Base-by-base conservation (phyloP, 2,113 vertebrate species). In the Rhodinocichla rosea region DNA sequence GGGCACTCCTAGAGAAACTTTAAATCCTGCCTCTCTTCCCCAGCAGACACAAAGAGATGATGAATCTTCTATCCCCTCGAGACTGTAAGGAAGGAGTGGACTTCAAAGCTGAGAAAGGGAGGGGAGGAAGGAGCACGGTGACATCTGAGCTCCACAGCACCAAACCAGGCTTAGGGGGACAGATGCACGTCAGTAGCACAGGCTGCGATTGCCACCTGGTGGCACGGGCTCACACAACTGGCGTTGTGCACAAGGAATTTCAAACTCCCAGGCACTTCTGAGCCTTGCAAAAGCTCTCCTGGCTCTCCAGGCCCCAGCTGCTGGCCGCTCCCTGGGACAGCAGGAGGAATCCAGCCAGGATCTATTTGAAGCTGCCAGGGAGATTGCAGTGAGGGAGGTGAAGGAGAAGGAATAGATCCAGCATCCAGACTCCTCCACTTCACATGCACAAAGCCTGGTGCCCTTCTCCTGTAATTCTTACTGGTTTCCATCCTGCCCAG, bases 181-280 rank as follows among this genome's bases (percentile, higher is more conserved):
- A 44, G 53, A 53, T 0, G 13, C n/a, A 26, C 0, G 17, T 17
- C n/a, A 6, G 7, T 45, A 79, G 75, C 59, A 69, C 45, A 17
- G 32, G 45, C 60, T 42, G 4, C 1, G 53, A 88, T 92, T 94
- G 96, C 95, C 94, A 94, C 79, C 94, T 95, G 59, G 82, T 90
- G 96, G 92, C 55, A 35, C 5, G 13, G 59, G 32, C 35, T 92
- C 50, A n/a, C 59, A 37, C 24, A 57, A 7, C 0, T 45, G 60
- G 28, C 22, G 4, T 33, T 11, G 33, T 11, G 33, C 73, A 44
- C 40, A 35, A n/a, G 63, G 55, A 77, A 47, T 73, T 56, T 13
- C 17, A 19, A 77, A 53, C 35, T 33, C 40, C 28, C 13, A 9
- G 49, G 47, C 32, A 9, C 20, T 11, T 10, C 7, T 1, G 21